Evolutionary conservation across 2,797 vertebrate species (phyloP), one percentile per base, ranked within the genome.

Genomic region (Hyperoplus immaculatus): DNA sequence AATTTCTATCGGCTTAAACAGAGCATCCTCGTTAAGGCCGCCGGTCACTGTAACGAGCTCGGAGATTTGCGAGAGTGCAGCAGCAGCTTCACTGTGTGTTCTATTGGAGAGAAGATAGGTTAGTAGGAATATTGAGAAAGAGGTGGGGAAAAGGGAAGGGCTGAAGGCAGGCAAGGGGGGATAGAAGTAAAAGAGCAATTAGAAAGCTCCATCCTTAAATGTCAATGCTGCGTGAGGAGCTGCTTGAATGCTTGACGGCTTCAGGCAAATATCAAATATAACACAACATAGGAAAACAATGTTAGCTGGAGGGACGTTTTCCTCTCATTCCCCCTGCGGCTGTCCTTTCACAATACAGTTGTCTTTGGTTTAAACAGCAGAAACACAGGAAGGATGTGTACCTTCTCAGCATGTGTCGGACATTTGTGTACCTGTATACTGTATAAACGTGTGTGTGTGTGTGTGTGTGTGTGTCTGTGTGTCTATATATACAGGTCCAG

Each of bases 401-500:
- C 58, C 72, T 74, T 54, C 8, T 11, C 46, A 64, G 66, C 49
- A 75, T 54, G 38, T 46, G 16, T 29, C 29, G 0, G 29, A 29
- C 29, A 29, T 29, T 29, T 29, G 29, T 29, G 29, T 29, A 29
- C 29, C 29, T 29, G 29, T 29, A 29, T 29, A 29, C 29, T 29
- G 29, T 29, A 29, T 78, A 43, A 69, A 74, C 49, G 10, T 59
- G 51, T 68, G 6, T 63, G 21, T 74, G 71, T 13, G 12, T 64
- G 12, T 13, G 0, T 69, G 6, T 49, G 3, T 59, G 50, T 58
- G 16, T 61, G 53, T 61, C 54, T 76, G 47, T 84, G 47, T 85
- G 78, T 59, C 10, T 70, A 2, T 71, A 9, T 70, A 2, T 71
- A 9, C 89, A 97, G 96, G 97, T 98, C 83, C 97, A 97, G 72